Evolutionary conservation across 2,888 invertebrate species (phyloP), one percentile per base, ranked within the genome.

Genomic region (Pherbina coryleti): DNA sequence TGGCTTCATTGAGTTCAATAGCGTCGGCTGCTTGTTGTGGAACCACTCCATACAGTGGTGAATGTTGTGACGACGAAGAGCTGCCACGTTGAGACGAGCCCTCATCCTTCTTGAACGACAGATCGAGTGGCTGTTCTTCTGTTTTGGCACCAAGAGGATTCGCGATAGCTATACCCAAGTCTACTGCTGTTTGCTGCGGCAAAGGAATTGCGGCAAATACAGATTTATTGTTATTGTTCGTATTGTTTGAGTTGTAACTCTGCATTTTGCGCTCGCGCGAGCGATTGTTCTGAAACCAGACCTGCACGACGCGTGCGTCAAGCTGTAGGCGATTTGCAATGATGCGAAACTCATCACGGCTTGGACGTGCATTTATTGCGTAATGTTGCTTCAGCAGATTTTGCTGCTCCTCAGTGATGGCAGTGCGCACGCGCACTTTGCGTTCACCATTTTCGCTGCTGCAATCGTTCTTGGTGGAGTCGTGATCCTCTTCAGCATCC

Each of bases 281-380:
- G 81, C 98, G 92, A 82, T 96, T 96, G 89, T 98, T 98, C 91
- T 98, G 98, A 88, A 98, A 98, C 98, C 98, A 98, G 7, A 98
- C 98, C 91, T 98, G 95, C 4, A 96, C 95, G 1, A 96, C 96
- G 77, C 96, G 91, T 60, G 94, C 93, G 76, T 94, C 94, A 84
- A 94, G 93, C 74, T 94, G 94, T 60, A 94, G 91, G 79, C 92
- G 92, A 25, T 95, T 93, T 3, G 98, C 98, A 84, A 99, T 96
- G 87, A 95, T 93, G 73, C 95, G 94, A 84, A 99, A 93, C 87
- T 98, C 98, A 83, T 97, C 97, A 70, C 98, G 94, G 86, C 97
- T 97, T 2, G 99, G 99, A 79, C 98, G 93, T 9, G 98, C 95
- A 90, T 99, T 98, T 25, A 94, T 89, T 71, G 95, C 92, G 89